Base-by-base conservation (phyloP, 2,797 vertebrate species). In the Urophycis tenuis region DNA sequence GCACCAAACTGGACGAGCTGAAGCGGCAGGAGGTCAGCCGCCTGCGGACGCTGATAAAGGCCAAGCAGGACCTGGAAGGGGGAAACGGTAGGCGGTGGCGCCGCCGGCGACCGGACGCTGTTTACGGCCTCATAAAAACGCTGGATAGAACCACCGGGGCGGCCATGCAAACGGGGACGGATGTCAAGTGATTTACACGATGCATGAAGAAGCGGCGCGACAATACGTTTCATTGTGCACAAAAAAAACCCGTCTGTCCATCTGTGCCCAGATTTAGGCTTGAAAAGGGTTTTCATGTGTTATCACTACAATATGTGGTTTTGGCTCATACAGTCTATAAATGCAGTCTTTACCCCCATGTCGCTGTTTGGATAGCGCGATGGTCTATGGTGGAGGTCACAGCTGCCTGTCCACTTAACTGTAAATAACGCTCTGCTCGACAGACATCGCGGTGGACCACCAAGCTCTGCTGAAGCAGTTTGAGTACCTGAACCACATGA, bases 1-100 rank as follows among this genome's bases (percentile, higher is more conserved):
- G 97, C 91, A 97, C 96, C 80, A 95, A 94, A 73, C 92, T 99
- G 85, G 97, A 99, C 85, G 96, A 99, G 88, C 84, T 99, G 74
- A 99, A 98, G 89, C 94, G 97, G 80, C 96, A 99, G 91, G 97
- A 98, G 81, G 94, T 98, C n/a, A 95, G 93, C 89, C 92, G 97
- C 77, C 93, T 99, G 81, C 93, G 97, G 76, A 96, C 96, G 82
- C 89, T 99, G 80, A 98, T 99, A 87, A 98, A 96, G 90, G 97
- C 96, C 80, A 98, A 98, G 88, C 93, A 97, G 85, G 96, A 98
- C 91, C 89, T 95, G 17, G 90, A 95, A 90, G 96, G 95, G 91
- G 95, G 96, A 86, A 95, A 95, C 87, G 91, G 93, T 94, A 91
- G 25, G 86, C 17, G 33, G n/a, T n/a, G n/a, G n/a, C n/a, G n/a